Evolutionary conservation across 2,113 vertebrate genomes (phyloP).

Genomic region (Ellobius talpinus): DNA sequence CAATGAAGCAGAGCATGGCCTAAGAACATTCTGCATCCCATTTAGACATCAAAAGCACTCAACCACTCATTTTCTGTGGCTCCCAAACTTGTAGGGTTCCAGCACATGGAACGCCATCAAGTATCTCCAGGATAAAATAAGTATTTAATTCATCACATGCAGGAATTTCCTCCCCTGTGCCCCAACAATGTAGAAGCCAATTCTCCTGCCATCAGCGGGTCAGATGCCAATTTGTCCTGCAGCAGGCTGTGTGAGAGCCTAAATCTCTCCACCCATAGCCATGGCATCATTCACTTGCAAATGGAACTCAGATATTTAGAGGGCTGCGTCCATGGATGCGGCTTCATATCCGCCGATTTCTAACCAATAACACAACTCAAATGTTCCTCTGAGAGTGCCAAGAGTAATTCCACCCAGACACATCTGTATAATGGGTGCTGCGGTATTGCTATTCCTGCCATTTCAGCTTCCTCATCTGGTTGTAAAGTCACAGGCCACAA

Average conservation of each 20-base stretch:
- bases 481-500: not conserved
- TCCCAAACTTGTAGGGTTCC: conserved; percentile 37
- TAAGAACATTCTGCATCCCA: not conserved
- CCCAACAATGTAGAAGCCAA: not conserved
- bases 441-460: not conserved
- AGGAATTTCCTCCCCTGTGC: not conserved
- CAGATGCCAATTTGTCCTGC: not conserved
- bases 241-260: not conserved
- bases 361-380: not conserved
- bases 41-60: conserved; percentile 36
- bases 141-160: not conserved
- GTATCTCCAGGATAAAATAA: conserved; percentile 20
- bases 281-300: not conserved
- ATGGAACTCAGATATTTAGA: not conserved
- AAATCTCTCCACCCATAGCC: not conserved
- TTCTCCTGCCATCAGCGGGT: not conserved
- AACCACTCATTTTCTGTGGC: conserved; percentile 19
- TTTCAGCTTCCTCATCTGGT: not conserved
- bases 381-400: not conserved
- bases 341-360: not conserved
- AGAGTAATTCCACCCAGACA: not conserved
- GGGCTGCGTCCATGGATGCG: not conserved
- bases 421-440: not conserved
- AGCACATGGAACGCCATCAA: conserved; percentile 15
- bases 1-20: conserved; percentile 28